Evolutionary conservation across 2,888 invertebrate genomes (phyloP).

Genomic region (Cephus nigrinus): DNA sequence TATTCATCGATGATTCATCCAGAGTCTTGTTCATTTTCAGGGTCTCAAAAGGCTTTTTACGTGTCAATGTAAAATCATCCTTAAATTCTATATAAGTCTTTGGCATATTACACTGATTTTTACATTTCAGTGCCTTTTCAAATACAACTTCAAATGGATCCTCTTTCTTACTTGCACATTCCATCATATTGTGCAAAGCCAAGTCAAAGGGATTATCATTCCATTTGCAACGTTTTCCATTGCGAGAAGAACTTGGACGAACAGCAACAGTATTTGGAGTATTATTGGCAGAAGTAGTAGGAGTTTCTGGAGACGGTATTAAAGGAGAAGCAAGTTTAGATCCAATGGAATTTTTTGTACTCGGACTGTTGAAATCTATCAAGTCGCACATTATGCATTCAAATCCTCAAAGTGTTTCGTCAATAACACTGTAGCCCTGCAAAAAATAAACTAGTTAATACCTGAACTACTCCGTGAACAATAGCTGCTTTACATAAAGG

Average conservation of each 20-base stretch:
- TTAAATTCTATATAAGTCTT: constrained; percentile 18
- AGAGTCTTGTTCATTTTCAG: constrained; percentile 48
- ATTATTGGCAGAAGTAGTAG: constrained; percentile 20
- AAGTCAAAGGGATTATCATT: constrained; percentile 60
- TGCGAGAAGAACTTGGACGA: neutral
- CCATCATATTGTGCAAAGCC: constrained; percentile 48
- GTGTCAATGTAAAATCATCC: constrained; percentile 35
- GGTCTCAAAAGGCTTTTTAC: constrained; percentile 30
- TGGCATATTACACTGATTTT: constrained; percentile 7
- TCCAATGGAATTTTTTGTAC: constrained; percentile 27
- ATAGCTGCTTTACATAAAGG: neutral
- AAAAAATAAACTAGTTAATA: neutral
- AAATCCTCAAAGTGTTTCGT: neutral
- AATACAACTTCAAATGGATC: constrained; percentile 58
- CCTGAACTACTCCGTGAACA: neutral
- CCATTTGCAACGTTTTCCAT: constrained; percentile 39
- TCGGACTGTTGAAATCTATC: constrained; percentile 54
- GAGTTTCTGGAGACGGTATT: constrained; percentile 50
- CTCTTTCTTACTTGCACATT: constrained; percentile 50
- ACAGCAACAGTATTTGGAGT: constrained; percentile 10
- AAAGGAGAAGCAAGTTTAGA: constrained; percentile 51
- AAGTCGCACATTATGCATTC: constrained; percentile 51
- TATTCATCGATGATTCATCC: constrained; percentile 34
- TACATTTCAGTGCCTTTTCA: constrained; percentile 40
- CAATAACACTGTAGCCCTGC: neutral